Evolutionary conservation across 2,113 vertebrate genomes (phyloP).

Genomic region (Eolophus roseicapilla): DNA sequence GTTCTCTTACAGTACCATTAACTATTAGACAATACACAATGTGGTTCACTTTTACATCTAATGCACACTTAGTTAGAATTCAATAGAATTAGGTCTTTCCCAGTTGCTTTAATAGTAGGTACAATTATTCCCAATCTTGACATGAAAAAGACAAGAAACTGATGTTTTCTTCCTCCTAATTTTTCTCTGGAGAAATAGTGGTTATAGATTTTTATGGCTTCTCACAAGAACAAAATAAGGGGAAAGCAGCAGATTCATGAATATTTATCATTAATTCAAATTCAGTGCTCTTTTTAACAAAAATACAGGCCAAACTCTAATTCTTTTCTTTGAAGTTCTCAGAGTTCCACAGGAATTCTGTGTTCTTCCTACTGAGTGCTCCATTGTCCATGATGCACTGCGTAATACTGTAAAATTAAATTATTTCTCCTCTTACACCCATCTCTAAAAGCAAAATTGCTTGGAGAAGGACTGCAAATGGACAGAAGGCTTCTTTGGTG

Average conservation of each 20-base stretch:
- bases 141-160: background rate
- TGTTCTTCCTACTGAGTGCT: background rate
- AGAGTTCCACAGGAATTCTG: background rate
- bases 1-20: background rate
- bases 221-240: background rate
- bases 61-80: background rate
- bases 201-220: conserved; percentile 10
- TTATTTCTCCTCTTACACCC: background rate
- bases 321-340: background rate
- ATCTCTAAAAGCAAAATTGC: background rate
- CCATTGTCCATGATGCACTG: background rate
- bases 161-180: background rate
- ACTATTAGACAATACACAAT: background rate
- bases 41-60: background rate
- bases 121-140: background rate
- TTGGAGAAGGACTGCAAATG: background rate
- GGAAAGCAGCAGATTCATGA: background rate
- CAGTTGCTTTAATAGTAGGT: background rate
- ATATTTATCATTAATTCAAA: conserved; percentile 10
- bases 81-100: conserved; percentile 1
- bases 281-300: background rate
- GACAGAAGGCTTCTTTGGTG: background rate
- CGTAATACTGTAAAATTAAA: background rate
- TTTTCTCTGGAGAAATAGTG: conserved; percentile 17
- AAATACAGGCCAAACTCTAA: background rate